Conservation (phyloP, 2,797 vertebrate genomes). For the Apogon hyalosoma region DNA sequence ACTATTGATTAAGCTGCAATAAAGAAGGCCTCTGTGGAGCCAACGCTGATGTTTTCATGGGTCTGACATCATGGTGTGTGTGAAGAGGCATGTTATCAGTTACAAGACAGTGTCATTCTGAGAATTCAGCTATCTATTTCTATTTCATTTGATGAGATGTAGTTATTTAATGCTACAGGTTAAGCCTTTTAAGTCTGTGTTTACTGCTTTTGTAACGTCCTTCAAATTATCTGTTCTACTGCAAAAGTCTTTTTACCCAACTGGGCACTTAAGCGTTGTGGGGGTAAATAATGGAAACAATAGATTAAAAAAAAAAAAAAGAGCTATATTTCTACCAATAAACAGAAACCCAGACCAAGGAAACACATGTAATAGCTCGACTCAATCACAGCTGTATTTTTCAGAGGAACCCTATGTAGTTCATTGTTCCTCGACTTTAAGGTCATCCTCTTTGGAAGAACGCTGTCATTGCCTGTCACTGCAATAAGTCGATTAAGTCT, state of each 20-base stretch:
- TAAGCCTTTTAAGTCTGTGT: background rate
- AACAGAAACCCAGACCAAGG: conserved; percentile 2
- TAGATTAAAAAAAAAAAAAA: background rate
- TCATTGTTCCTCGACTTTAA: conserved; percentile 34
- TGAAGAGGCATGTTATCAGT: conserved; percentile 15
- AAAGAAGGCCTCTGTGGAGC: conserved; percentile 40
- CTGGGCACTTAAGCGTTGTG: background rate
- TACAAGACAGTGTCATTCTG: conserved; percentile 19
- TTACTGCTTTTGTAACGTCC: conserved; percentile 1
- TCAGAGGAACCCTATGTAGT: conserved; percentile 15
- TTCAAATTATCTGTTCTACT: too few relatives aligned
- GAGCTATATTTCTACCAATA: background rate
- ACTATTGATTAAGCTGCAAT: conserved; percentile 61
- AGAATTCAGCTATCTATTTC: background rate
- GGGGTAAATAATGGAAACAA: background rate
- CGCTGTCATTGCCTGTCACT: conserved; percentile 55
- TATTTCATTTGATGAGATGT: conserved; percentile 4
- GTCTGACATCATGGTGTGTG: conserved; percentile 25
- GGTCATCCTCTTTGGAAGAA: conserved; percentile 43
- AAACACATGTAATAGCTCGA: background rate
- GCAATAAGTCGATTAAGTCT: conserved; percentile 62
- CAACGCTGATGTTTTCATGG: conserved; percentile 26
- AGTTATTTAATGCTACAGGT: background rate
- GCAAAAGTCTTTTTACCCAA: too few relatives aligned
- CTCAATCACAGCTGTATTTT: conserved; percentile 8